Conservation (phyloP, 2,797 vertebrate species). For the Hemibagrus guttatus region DNA sequence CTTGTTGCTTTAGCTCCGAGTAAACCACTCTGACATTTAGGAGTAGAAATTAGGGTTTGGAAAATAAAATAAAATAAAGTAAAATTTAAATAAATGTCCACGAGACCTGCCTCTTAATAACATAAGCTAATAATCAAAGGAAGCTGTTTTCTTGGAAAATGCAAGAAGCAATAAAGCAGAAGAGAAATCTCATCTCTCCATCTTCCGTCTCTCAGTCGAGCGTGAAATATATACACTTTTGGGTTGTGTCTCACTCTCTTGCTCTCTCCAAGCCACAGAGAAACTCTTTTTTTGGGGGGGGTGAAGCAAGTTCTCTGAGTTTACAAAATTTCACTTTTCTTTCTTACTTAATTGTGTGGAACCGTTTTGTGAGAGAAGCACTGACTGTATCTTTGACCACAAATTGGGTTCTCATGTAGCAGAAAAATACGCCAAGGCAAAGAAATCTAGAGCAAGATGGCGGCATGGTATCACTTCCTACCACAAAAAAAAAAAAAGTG, state of each 20-base stretch:
- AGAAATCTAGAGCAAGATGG: background rate
- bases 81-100: background rate
- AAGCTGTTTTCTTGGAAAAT: background rate
- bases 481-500: background rate
- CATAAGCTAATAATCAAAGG: background rate
- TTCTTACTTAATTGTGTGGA: background rate
- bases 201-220: background rate
- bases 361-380: background rate
- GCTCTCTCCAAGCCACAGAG: background rate
- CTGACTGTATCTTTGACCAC: background rate
- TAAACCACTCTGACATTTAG: conserved; percentile 6
- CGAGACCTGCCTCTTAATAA: background rate
- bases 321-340: background rate
- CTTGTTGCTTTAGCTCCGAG: conserved; percentile 5
- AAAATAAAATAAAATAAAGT: background rate
- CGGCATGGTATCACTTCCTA: background rate
- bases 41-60: background rate
- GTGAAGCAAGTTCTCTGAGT: background rate
- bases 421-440: background rate
- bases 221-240: background rate
- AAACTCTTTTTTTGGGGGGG: too few species aligned
- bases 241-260: background rate
- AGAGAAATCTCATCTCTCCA: background rate
- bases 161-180: background rate
- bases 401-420: background rate